Evolutionary conservation across 2,888 invertebrate genomes (phyloP).

Genomic region (Pheosia tremula): DNA sequence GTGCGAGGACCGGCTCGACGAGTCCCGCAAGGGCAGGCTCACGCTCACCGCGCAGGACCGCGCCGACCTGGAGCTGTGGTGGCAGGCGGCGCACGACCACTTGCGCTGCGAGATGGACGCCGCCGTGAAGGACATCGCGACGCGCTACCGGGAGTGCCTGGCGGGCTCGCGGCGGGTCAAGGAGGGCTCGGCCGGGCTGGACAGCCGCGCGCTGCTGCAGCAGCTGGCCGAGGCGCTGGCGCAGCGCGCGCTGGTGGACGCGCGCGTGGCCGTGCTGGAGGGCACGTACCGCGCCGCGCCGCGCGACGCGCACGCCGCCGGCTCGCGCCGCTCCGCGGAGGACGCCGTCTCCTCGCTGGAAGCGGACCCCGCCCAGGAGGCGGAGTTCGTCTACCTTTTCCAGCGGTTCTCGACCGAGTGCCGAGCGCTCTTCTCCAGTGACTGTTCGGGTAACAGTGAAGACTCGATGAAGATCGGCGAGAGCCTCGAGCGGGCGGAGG

Average conservation of each 20-base stretch:
- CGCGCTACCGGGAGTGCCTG: conserved; percentile 87
- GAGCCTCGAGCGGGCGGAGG: conserved; percentile 80
- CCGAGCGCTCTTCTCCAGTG: conserved; percentile 83
- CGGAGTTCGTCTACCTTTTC: conserved; percentile 88
- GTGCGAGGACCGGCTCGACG: conserved; percentile 86
- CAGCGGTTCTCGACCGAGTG: conserved; percentile 87
- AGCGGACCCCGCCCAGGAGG: conserved; percentile 85
- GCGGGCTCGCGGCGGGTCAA: conserved; percentile 48
- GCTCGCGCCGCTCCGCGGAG: conserved; percentile 54
- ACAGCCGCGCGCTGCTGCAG: conserved; percentile 56
- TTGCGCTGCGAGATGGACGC: conserved; percentile 89
- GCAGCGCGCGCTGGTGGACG: conserved; percentile 86
- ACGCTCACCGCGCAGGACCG: conserved; percentile 88
- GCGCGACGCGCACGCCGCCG: conserved; percentile 24
- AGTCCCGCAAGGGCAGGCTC: conserved; percentile 82
- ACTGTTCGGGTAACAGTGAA: conserved; percentile 83
- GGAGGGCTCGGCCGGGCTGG: conserved; percentile 63
- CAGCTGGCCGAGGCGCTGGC: conserved; percentile 57
- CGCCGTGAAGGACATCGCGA: conserved; percentile 87
- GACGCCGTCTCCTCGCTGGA: conserved; percentile 78
- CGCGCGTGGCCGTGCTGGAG: conserved; percentile 88
- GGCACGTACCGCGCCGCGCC: conserved; percentile 78
- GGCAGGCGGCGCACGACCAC: conserved; percentile 89
- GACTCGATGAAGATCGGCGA: conserved; percentile 83
- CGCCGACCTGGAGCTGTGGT: conserved; percentile 89